Evolutionary conservation across 2,888 invertebrate species (phyloP).

Genomic region (Trypoxylon attenuatum): DNA sequence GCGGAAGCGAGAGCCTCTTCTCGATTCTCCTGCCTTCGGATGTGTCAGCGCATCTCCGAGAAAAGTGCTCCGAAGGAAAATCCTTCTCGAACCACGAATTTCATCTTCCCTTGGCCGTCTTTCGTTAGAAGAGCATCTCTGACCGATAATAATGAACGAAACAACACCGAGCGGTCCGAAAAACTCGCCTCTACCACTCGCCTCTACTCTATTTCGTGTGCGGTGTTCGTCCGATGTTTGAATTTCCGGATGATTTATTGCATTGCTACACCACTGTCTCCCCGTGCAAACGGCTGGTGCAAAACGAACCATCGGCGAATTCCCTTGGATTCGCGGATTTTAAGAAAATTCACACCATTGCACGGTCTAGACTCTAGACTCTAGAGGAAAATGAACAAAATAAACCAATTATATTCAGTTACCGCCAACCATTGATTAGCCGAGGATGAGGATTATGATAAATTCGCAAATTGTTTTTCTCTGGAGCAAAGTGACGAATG

Average conservation of each 20-base stretch:
- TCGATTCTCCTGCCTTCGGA: conserved; percentile 15
- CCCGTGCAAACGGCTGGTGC: background rate
- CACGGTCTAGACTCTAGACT: too few species aligned
- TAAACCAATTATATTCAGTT: too few species aligned
- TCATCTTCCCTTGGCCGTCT: conserved; percentile 24
- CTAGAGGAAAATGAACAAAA: too few species aligned
- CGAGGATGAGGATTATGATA: too few species aligned
- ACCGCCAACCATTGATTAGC: too few species aligned
- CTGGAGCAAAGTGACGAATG: too few species aligned
- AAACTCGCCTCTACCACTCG: background rate
- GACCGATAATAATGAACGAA: conserved; percentile 8
- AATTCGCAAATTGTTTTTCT: too few species aligned
- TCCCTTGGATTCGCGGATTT: too few species aligned
- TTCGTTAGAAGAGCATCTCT: conserved; percentile 25
- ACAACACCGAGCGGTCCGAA: background rate
- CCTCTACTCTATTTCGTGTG: background rate
- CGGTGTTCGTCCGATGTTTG: background rate
- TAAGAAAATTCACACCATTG: too few species aligned
- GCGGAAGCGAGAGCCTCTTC: conserved; percentile 1
- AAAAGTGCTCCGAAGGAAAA: conserved; percentile 13
- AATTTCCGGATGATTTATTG: background rate
- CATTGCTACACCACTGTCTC: background rate
- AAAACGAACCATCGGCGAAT: too few species aligned
- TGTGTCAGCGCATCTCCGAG: conserved; percentile 14
- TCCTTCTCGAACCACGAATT: conserved; percentile 22